A percentile compares a stretch with the other conserved stretches of the same genome.
Conservation (phyloP, 2,888 invertebrate species). For the Yponomeuta evonymella region DNA sequence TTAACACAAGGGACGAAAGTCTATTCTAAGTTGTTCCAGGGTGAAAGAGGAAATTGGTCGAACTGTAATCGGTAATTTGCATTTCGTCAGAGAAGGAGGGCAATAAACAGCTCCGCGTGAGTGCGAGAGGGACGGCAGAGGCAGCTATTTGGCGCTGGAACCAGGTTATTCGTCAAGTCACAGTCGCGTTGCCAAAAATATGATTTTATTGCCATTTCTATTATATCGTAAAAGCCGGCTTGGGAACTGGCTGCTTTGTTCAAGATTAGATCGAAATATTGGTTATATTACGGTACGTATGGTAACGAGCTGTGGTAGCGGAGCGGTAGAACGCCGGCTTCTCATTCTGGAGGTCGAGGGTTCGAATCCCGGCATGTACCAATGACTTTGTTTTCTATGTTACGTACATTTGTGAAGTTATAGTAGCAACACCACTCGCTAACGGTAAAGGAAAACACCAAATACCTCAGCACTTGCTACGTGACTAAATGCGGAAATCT, state of each 20-base stretch:
- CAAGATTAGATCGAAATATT: neutral
- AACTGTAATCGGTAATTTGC: slow-evolving; percentile 16
- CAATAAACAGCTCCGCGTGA: neutral
- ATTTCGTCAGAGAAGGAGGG: slow-evolving; percentile 11
- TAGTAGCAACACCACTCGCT: no score
- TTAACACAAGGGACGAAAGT: neutral
- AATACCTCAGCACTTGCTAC: no score
- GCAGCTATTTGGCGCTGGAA: slow-evolving; percentile 16
- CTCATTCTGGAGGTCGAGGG: no score
- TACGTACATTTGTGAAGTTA: no score
- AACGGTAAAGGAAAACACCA: no score
- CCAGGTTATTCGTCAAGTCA: slow-evolving; percentile 17
- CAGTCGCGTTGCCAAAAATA: slow-evolving; percentile 12
- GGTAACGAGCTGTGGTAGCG: no score
- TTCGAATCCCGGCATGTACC: no score
- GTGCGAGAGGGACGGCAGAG: slow-evolving; percentile 2
- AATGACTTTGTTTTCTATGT: no score
- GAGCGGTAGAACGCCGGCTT: no score
- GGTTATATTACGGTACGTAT: no score
- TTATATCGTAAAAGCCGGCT: neutral
- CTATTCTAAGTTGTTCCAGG: neutral
- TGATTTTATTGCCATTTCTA: slow-evolving; percentile 9
- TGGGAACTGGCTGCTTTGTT: neutral
- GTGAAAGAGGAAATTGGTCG: slow-evolving; percentile 7
- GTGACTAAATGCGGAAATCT: no score